A percentile compares a stretch with the other conserved stretches of the same genome.
phyloP scores from a whole-genome alignment of 1,140 invertebrate species.

The Aphaenogaster ashmeadi region DNA sequence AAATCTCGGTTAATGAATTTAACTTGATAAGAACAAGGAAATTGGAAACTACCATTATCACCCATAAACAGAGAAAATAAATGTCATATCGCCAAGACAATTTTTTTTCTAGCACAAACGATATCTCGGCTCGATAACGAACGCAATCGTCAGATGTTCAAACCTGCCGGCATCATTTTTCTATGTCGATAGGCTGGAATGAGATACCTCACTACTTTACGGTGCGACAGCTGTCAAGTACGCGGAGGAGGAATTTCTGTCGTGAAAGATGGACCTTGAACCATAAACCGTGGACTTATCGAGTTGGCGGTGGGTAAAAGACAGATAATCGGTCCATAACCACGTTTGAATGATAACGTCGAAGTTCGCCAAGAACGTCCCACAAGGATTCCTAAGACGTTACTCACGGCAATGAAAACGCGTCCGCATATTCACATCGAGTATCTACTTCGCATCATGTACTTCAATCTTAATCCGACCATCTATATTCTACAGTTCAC shows the following conservation, averaged over 20 bases:
- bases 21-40: neutral
- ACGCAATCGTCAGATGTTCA: neutral
- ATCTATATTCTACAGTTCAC: neutral
- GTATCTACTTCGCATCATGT: neutral
- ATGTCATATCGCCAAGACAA: neutral
- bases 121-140: neutral
- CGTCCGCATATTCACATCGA: neutral
- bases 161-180: neutral
- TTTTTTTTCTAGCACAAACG: neutral
- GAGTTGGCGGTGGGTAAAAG: neutral
- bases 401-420: neutral
- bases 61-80: neutral
- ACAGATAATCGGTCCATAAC: constrained; percentile 3
- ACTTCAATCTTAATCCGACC: neutral
- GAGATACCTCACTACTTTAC: neutral
- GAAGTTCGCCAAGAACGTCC: constrained; percentile 5
- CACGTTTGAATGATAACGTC: constrained; percentile 35
- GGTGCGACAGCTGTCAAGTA: constrained; percentile 2
- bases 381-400: constrained; percentile 15
- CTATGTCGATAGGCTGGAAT: neutral
- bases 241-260: neutral
- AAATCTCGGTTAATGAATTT: neutral
- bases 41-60: neutral
- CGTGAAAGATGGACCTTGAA: constrained; percentile 21
- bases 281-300: constrained; percentile 26